phyloP scores from a whole-genome alignment of 1,140 invertebrate species.

The Mizuhopecten yessoensis region DNA sequence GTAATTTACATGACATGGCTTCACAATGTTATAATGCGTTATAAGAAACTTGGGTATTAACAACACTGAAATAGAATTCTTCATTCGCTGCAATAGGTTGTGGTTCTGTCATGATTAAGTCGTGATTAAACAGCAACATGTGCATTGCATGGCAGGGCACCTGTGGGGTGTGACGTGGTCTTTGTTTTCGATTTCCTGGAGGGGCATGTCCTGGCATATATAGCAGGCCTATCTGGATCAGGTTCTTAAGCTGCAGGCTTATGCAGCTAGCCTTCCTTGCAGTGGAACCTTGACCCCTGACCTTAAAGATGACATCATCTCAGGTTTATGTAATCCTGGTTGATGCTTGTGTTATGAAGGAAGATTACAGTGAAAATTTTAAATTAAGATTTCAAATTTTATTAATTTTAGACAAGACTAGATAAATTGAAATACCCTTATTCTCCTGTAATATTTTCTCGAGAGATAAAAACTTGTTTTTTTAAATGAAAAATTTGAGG shows the following conservation, averaged over 20 bases:
- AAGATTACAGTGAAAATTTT: neutral
- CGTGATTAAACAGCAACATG: neutral
- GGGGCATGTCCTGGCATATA: neutral
- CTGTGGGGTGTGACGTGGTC: neutral
- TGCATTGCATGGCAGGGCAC: neutral
- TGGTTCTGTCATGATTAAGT: neutral
- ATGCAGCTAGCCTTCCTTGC: neutral
- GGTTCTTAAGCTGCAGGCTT: neutral
- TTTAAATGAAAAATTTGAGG: neutral
- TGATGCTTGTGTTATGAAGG: neutral
- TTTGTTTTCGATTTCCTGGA: neutral
- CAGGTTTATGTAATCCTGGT: neutral
- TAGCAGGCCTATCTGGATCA: no score
- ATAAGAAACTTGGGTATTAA: neutral
- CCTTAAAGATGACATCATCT: neutral
- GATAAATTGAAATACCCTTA: neutral
- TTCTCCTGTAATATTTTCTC: neutral
- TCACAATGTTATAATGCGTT: neutral
- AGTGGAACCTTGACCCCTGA: neutral
- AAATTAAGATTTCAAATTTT: neutral
- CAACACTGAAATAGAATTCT: neutral
- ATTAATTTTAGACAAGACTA: neutral
- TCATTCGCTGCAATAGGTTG: neutral
- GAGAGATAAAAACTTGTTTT: neutral
- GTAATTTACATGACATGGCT: neutral